Base-by-base conservation (phyloP, 1,140 invertebrate genomes). In the roundworm (Caenorhabditis elegans) region DNA sequence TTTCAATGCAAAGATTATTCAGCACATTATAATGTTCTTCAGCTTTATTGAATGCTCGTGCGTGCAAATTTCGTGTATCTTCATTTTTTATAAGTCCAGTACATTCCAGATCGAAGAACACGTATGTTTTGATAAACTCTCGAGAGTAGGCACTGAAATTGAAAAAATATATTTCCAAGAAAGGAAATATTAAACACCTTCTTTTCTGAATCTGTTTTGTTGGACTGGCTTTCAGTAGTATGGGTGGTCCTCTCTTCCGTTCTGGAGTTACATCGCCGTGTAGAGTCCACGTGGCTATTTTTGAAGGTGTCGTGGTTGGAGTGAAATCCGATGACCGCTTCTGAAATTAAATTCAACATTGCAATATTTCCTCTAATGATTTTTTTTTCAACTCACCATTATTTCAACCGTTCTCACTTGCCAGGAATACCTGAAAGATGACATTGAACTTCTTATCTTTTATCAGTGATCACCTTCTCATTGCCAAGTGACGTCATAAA, bases 31-130 rank as follows among this genome's bases (percentile, higher is more conserved):
- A 76, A 47, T 82, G 28, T 15, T 34, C 28, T 43, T 78, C 36
- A 31, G 36, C 15, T 75, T 39, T 39, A 28, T 55, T 24, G 13
- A 70, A 36, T 11, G 26, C 48, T 0, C 76, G 78, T 24, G n/a
- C 26, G 26, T 65, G 36, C 6, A 79, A 80, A 48, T 84, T 47
- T 47, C 46, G 70, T 47, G 31, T 28, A 15, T 76, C 75, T 22
- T 82, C 84, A n/a, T 70, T 76, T 26, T 85, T 60, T 49, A 85
- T 78, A 19, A 85, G 76, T 15, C 85, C 84, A 28, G 84, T 86
- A 5, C 85, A 75, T 51, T 85, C 84, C 24, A 85, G 53, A 80
- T 85, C 84, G 48, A 85, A 83, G 77, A 85, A 85, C 28, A 85
- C 77, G 28, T 82, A 80, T 4, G 84, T 83, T 46, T 82, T 75